phyloP scores from a whole-genome alignment of 2,888 invertebrate species.

The Mayetiola destructor region DNA sequence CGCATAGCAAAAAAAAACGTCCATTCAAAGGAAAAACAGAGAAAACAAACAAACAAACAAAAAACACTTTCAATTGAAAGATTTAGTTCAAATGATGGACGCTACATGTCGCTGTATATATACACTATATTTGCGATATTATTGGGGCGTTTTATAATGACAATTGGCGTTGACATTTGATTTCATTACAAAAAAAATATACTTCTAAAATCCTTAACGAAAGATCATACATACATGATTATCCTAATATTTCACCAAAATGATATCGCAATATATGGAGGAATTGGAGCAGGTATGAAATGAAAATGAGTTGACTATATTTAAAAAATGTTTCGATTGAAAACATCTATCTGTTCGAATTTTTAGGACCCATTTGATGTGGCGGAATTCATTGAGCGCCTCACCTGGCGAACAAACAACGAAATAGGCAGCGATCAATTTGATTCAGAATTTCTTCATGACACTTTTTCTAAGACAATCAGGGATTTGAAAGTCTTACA shows the following conservation, averaged over 20 bases:
- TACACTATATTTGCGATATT: background rate
- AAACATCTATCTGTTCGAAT: slow-evolving; percentile 7
- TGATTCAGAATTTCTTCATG: slow-evolving; percentile 75
- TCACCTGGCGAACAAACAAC: slow-evolving; percentile 85
- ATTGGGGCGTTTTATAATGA: slow-evolving; percentile 4
- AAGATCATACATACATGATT: background rate
- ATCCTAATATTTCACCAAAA: slow-evolving; percentile 35
- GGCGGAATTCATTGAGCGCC: slow-evolving; percentile 90
- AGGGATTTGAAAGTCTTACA: slow-evolving; percentile 62
- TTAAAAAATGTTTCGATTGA: background rate
- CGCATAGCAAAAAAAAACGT: no score
- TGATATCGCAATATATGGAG: slow-evolving; percentile 79
- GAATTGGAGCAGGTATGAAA: slow-evolving; percentile 70
- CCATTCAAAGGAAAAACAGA: no score
- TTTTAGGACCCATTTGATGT: slow-evolving; percentile 89
- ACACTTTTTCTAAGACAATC: slow-evolving; percentile 86
- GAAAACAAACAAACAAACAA: no score
- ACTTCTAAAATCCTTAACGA: no score
- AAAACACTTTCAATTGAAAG: no score
- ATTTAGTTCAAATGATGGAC: no score
- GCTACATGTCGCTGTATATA: background rate
- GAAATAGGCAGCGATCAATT: slow-evolving; percentile 57
- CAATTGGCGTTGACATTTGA: background rate
- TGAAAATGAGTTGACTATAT: slow-evolving; percentile 15
- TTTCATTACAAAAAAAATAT: background rate